Evolutionary conservation across 2,888 invertebrate genomes (phyloP).

Genomic region (Phortica okadai): DNA sequence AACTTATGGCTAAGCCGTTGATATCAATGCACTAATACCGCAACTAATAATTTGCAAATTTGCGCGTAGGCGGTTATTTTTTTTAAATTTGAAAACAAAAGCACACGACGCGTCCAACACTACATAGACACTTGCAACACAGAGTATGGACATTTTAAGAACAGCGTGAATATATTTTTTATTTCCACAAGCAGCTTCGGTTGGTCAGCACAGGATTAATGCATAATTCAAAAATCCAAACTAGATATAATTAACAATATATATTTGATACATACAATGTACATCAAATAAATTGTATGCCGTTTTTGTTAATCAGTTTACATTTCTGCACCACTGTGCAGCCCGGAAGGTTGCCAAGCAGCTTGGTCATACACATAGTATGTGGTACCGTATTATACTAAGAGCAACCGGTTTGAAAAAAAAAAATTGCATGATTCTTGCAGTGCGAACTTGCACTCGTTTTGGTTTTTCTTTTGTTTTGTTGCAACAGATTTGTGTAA

Average conservation of each 20-base stretch:
- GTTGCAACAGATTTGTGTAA: constrained; percentile 34
- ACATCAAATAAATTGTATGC: too few species aligned
- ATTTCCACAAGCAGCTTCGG: too few species aligned
- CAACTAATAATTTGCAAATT: constrained; percentile 20
- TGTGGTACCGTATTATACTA: background rate
- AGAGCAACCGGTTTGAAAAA: background rate
- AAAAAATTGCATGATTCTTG: background rate
- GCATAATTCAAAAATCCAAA: constrained; percentile 38
- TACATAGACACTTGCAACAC: background rate
- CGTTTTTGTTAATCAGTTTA: constrained; percentile 32
- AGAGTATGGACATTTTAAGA: too few species aligned
- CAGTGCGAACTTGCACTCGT: constrained; percentile 65
- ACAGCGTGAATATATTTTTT: too few species aligned
- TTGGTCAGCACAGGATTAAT: constrained; percentile 22
- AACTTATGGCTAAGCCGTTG: constrained; percentile 38
- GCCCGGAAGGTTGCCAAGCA: constrained; percentile 60
- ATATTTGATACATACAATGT: too few species aligned
- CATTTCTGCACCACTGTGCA: constrained; percentile 18
- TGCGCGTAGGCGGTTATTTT: background rate
- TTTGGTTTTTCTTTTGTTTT: constrained; percentile 47
- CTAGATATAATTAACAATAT: background rate
- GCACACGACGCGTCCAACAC: background rate
- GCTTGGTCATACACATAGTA: constrained; percentile 37
- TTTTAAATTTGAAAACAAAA: background rate
- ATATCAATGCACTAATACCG: constrained; percentile 68